phyloP scores from a whole-genome alignment of 2,888 invertebrate species.

The Hypselothyrea guttata region DNA sequence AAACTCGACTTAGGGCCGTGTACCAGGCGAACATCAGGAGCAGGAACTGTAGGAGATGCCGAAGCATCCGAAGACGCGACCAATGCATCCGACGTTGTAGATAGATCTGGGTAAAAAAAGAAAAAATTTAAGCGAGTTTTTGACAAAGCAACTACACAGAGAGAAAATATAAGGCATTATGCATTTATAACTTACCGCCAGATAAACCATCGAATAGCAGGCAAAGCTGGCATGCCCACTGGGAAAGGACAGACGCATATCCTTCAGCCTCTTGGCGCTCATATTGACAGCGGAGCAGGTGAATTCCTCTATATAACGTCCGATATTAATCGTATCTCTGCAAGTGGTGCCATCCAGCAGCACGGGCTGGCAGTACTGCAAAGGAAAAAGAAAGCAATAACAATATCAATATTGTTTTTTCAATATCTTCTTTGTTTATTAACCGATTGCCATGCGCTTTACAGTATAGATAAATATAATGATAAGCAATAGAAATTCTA shows the following conservation, averaged over 20 bases:
- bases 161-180: too few species aligned
- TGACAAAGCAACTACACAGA: neutral
- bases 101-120: conserved; percentile 87
- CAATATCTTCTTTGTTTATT: too few species aligned
- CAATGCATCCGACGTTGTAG: conserved; percentile 93
- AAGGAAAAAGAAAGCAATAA: neutral
- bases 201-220: conserved; percentile 92
- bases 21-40: conserved; percentile 91
- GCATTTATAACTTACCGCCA: conserved; percentile 88
- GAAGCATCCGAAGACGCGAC: conserved; percentile 90
- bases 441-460: too few species aligned
- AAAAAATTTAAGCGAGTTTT: too few species aligned
- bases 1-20: conserved; percentile 93
- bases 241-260: conserved; percentile 93
- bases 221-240: conserved; percentile 96
- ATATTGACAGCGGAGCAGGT: conserved; percentile 83
- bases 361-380: conserved; percentile 90
- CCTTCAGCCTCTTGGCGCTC: conserved; percentile 85
- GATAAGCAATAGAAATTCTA: too few species aligned
- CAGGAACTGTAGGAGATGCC: conserved; percentile 91
- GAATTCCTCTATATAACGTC: conserved; percentile 89
- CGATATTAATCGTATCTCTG: conserved; percentile 84
- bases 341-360: conserved; percentile 84
- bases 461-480: too few species aligned
- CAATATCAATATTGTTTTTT: too few species aligned